Evolutionary conservation across 2,797 vertebrate species (phyloP).

Genomic region (Loriculus beryllinus): DNA sequence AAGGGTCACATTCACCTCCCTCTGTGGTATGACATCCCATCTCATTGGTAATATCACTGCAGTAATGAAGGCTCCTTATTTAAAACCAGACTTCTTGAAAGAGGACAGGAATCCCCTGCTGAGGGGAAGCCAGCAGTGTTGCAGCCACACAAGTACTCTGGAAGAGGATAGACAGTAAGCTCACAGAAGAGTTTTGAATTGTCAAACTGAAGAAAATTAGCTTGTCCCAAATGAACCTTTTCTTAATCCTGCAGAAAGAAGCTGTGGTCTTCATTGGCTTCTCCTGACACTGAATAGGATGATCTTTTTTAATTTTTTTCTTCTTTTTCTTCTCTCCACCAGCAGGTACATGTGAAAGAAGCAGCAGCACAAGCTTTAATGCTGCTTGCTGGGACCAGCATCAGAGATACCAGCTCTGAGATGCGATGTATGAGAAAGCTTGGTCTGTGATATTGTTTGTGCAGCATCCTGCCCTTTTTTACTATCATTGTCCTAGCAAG

Average conservation of each 20-base stretch:
- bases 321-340: not conserved
- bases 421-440: not conserved
- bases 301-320: fast-evolving
- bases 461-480: not conserved
- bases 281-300: not conserved
- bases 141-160: not conserved
- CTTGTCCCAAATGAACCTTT: not conserved
- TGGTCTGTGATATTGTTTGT: not conserved
- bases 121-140: not conserved
- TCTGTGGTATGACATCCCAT: not conserved
- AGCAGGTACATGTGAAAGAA: not conserved
- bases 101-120: not conserved
- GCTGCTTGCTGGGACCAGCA: not conserved
- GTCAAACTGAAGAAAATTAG: not conserved
- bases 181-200: not conserved
- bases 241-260: not conserved
- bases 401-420: not conserved
- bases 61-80: not conserved
- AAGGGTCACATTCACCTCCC: not conserved
- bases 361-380: not conserved
- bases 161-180: not conserved
- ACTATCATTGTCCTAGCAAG: not conserved
- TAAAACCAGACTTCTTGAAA: not conserved
- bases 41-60: not conserved
- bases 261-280: not conserved